These are phyloP conservation scores for Trilocha varians DNA, from an alignment of 2,888 invertebrate genomes.

Conservation along the genomic window DNA sequence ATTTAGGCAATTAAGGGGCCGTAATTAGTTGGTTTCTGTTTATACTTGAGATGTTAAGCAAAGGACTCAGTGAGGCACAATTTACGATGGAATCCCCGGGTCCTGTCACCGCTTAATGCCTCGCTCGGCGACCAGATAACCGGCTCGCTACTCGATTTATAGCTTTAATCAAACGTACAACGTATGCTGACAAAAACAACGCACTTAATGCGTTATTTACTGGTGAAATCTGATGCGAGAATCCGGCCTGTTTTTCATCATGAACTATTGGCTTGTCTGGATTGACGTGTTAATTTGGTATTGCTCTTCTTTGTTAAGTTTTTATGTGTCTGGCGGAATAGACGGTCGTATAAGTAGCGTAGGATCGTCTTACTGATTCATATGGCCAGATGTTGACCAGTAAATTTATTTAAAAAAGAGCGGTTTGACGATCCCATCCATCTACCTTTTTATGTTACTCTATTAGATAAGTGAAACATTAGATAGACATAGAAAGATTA, in stretches of 20 bases:
- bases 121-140: conserved; percentile 47
- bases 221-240: conserved; percentile 1
- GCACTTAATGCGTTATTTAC: conserved; percentile 11
- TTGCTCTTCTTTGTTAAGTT: background rate
- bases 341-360: too few species aligned
- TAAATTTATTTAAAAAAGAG: too few species aligned
- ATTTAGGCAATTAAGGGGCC: conserved; percentile 17
- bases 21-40: conserved; percentile 24
- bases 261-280: background rate
- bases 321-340: too few species aligned
- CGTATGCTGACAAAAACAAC: conserved; percentile 57
- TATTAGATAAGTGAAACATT: too few species aligned
- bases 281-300: background rate
- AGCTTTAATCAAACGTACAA: conserved; percentile 60
- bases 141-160: conserved; percentile 47
- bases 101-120: conserved; percentile 53
- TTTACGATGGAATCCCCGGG: conserved; percentile 50
- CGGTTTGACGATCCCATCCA: too few species aligned
- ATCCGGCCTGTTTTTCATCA: conserved; percentile 4
- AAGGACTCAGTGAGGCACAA: conserved; percentile 38
- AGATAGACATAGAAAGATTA: too few species aligned
- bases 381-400: too few species aligned
- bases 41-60: conserved; percentile 26
- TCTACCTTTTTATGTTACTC: too few species aligned
- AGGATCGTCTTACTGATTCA: too few species aligned